A percentile compares a stretch with the other conserved stretches of the same genome.
phyloP scores from a whole-genome alignment of 1,140 invertebrate genomes.

The Halictus rubicundus region DNA sequence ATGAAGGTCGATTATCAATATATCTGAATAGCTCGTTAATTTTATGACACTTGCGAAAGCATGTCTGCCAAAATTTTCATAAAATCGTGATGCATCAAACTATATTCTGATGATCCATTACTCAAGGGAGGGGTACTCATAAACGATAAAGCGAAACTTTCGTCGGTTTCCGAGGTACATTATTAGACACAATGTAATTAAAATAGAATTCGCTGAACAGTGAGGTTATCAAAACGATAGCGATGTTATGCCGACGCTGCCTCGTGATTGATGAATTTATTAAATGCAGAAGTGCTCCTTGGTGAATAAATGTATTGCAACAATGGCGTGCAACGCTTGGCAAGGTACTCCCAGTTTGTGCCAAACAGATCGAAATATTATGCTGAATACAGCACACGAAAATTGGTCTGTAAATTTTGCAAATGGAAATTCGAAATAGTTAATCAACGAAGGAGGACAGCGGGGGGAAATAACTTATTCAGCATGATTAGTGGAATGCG shows the following conservation, averaged over 20 bases:
- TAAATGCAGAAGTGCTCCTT: background rate
- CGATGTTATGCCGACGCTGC: background rate
- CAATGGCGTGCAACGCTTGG: conserved; percentile 15
- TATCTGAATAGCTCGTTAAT: background rate
- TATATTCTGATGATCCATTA: background rate
- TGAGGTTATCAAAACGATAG: background rate
- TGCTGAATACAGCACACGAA: background rate
- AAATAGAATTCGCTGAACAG: background rate
- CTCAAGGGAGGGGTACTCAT: no score
- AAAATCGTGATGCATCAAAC: background rate
- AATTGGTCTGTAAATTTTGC: background rate
- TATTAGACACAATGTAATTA: background rate
- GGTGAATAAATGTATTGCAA: background rate
- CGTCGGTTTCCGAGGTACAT: no score
- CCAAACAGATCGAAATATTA: conserved; percentile 39
- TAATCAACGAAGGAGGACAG: background rate
- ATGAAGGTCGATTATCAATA: background rate
- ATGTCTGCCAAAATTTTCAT: background rate
- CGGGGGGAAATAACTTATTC: background rate
- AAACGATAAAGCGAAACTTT: no score
- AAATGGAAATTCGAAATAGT: background rate
- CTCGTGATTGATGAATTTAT: background rate
- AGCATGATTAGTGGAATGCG: background rate
- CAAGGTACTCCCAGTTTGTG: conserved; percentile 42
- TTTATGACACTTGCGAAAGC: background rate